Evolutionary conservation across 2,888 invertebrate genomes (phyloP).

Genomic region (Apocheima hispidaria): DNA sequence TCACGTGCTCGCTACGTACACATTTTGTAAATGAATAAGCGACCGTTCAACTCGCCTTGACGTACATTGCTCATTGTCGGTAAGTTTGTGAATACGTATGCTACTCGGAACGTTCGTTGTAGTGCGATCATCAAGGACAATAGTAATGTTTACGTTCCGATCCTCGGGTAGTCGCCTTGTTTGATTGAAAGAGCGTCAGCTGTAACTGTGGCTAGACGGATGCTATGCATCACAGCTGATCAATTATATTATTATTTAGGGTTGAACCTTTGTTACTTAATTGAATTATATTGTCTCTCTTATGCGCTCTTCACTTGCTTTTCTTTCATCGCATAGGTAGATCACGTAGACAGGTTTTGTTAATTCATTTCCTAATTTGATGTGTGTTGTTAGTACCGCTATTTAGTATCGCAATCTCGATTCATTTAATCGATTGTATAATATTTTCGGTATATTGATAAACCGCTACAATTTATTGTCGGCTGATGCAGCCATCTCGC

Average conservation of each 20-base stretch:
- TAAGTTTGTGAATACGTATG: slow-evolving; percentile 9
- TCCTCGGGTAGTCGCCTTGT: slow-evolving; percentile 4
- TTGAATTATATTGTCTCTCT: not conserved
- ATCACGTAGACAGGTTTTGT: not conserved
- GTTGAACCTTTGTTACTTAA: not conserved
- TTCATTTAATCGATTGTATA: no score
- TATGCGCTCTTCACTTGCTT: not conserved
- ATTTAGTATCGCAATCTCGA: not conserved
- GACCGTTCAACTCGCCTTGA: slow-evolving; percentile 24
- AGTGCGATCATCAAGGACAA: slow-evolving; percentile 10
- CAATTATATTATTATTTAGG: slow-evolving; percentile 27
- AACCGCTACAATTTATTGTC: no score
- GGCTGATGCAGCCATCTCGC: no score
- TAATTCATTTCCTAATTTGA: not conserved
- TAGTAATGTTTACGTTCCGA: slow-evolving; percentile 2
- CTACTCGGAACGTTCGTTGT: slow-evolving; percentile 14
- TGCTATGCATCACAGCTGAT: slow-evolving; percentile 33
- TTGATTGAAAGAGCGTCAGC: slow-evolving; percentile 25
- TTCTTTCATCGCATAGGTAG: not conserved
- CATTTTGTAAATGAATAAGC: slow-evolving; percentile 19
- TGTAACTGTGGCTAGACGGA: slow-evolving; percentile 18
- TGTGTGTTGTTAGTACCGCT: not conserved
- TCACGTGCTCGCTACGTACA: slow-evolving; percentile 35
- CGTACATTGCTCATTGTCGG: slow-evolving; percentile 29
- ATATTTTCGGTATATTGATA: no score